Base-by-base conservation (phyloP, 35 echinoderm and acorn worm genomes). In the Heliocidaris erythrogramma region DNA sequence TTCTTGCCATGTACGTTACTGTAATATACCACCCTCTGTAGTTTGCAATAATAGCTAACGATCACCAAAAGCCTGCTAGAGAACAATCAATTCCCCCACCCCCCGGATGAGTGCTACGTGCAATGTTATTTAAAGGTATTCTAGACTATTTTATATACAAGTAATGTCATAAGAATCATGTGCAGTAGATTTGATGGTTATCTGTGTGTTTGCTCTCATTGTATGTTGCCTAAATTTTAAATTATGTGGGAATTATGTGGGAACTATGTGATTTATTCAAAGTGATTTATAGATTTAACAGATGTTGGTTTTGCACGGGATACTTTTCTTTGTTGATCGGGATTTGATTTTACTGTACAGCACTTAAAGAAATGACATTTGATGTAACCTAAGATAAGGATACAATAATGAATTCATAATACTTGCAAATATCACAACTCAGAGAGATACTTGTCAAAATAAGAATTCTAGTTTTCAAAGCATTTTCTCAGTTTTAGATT, bases 101-200 rank as follows among this genome's bases (percentile, higher is more conserved):
- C 65, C 65, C 18, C 7, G 65, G 27, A 78, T 78, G 21, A 27
- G 65, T 78, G 65, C 27, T 78, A 78, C 27, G 65, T 78, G 65
- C 65, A 78, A 78, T 78, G 65, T 78, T 78, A 78, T 78, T 78
- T 78, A 29, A 78, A 27, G 65, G 65, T 78, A 24, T 78, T 78
- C 65, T 78, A 78, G 65, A 78, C 65, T 78, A 78, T 78, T 78
- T 78, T 78, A 78, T 78, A 78, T 78, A 78, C 65, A 7, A 78
- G 65, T 18, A n/a, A n/a, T 78, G 27, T 78, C 21, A 78, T 56
- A 24, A 78, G 27, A 78, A 78, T 21, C 17, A n/a, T 78, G 65
- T 78, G 65, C 65, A 78, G 65, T 78, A 78, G 65, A 78, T 21
- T 21, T 78, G 27, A 78, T 27, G 18, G 65, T 78, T 78, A n/a